phyloP scores from a whole-genome alignment of 2,113 vertebrate species.

The Syngnathus floridae region DNA sequence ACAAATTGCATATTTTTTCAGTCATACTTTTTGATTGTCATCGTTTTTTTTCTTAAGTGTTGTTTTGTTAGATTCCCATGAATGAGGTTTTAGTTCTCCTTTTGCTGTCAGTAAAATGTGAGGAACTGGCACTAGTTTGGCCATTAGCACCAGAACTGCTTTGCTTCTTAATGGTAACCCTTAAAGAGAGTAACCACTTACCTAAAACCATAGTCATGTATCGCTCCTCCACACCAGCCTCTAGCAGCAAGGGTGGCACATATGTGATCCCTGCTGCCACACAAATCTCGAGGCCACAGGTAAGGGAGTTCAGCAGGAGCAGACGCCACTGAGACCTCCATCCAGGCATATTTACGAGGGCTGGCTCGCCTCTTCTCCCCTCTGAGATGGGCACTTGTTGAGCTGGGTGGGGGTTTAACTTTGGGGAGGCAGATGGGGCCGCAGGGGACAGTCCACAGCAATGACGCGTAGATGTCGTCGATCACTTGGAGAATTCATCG shows the following conservation, averaged over 20 bases:
- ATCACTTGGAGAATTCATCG: conserved; percentile 58
- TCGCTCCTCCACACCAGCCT: conserved; percentile 73
- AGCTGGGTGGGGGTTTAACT: conserved; percentile 5
- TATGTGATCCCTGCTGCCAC: conserved; percentile 77
- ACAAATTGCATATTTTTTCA: no score
- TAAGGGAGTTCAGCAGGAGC: conserved; percentile 73
- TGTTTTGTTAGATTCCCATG: no score
- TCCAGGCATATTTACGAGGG: conserved; percentile 68
- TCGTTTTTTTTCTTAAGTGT: no score
- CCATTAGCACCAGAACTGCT: background rate
- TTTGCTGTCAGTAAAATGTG: background rate
- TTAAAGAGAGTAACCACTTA: conserved; percentile 20
- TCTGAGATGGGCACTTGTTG: conserved; percentile 41
- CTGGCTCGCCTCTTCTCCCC: conserved; percentile 43
- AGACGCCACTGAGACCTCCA: conserved; percentile 75
- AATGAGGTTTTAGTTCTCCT: background rate
- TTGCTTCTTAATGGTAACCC: background rate
- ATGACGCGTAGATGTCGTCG: conserved; percentile 40
- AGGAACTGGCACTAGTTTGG: background rate
- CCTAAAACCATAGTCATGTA: conserved; percentile 82
- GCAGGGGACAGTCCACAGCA: conserved; percentile 35
- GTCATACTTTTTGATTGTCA: no score
- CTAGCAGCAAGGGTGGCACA: conserved; percentile 74
- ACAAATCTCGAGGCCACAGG: conserved; percentile 78
- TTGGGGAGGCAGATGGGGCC: conserved; percentile 20